Base-by-base conservation (phyloP, 2,113 vertebrate genomes). In the Dasypus novemcinctus region DNA sequence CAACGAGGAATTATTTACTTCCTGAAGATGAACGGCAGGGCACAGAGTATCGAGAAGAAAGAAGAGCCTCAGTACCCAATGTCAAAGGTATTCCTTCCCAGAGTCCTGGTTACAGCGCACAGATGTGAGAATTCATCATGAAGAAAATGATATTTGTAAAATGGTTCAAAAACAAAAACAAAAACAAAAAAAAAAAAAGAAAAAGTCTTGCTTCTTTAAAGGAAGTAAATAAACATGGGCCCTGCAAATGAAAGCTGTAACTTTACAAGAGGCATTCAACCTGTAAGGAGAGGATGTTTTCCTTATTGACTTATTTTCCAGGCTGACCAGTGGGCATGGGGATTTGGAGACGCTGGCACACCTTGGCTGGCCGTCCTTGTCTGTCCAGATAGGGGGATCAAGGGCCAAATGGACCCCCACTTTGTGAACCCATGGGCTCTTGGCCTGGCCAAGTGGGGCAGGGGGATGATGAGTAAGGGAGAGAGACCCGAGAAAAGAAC, bases 1-100 rank as follows among this genome's bases (percentile, higher is more conserved):
- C 69, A 72, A 71, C 0, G 68, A 93, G 68, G 68, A 88, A 93
- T 76, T 54, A 87, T 89, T 29, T 71, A 87, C 72, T 96, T 52
- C 11, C 68, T 71, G 27, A 4, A 69, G 46, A 52, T 18, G 52
- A 85, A 59, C 12, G 46, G n/a, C 3, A 84, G 87, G 68, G 46
- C 72, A 92, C 78, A 9, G 21, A 87, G 90, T 41, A 90, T 20
- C 15, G 61, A 0, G 83, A 94, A 87, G 94, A 66, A 82, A 0
- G 0, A 8, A 63, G 49, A 14, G 17, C 0, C 82, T 95, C 54
- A 72, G 80, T 27, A 12, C 31, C 69, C 83, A 78, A 75, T 75
- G 83, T 90, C 46, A 57, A 72, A 83, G 33, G 91, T 49, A 69
- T 36, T 59, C 38, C 36, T 49, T 75, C 69, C 23, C 27, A 68